Evolutionary conservation across 2,888 invertebrate genomes (phyloP).

Genomic region (Polydrusus cervinus): DNA sequence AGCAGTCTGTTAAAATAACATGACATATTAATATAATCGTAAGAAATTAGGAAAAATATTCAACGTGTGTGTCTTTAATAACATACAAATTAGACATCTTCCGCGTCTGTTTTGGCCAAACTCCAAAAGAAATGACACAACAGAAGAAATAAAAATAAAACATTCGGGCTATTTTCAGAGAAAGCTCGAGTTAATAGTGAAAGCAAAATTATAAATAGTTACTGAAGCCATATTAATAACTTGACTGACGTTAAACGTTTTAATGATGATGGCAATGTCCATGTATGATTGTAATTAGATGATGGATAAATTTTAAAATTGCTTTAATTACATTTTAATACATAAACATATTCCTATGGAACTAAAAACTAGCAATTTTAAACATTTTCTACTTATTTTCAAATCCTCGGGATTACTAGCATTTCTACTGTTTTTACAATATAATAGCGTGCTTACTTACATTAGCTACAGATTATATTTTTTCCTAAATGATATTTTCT

Average conservation of each 20-base stretch:
- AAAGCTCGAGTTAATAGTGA: conserved; percentile 22
- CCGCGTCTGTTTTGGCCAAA: conserved; percentile 21
- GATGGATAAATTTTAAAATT: neutral
- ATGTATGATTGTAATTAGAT: neutral
- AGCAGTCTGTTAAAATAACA: neutral
- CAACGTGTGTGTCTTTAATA: conserved; percentile 14
- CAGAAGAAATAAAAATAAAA: conserved; percentile 20
- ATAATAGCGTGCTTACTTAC: too few species aligned
- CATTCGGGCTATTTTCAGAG: conserved; percentile 19
- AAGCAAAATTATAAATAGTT: conserved; percentile 31
- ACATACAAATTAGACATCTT: conserved; percentile 18
- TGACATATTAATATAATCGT: neutral
- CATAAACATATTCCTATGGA: too few species aligned
- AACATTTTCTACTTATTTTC: too few species aligned
- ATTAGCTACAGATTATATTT: too few species aligned
- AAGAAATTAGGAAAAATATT: neutral
- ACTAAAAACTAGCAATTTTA: too few species aligned
- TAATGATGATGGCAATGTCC: conserved; percentile 4
- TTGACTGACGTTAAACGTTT: conserved; percentile 21
- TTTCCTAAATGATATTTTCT: too few species aligned
- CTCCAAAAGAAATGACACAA: conserved; percentile 14
- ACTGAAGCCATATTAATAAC: conserved; percentile 18
- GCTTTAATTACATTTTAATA: too few species aligned
- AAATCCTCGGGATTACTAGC: too few species aligned
- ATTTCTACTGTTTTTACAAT: too few species aligned